These are phyloP conservation scores for Spisula subtruncata DNA, from an alignment of 2,888 invertebrate genomes.

Conservation along the genomic window DNA sequence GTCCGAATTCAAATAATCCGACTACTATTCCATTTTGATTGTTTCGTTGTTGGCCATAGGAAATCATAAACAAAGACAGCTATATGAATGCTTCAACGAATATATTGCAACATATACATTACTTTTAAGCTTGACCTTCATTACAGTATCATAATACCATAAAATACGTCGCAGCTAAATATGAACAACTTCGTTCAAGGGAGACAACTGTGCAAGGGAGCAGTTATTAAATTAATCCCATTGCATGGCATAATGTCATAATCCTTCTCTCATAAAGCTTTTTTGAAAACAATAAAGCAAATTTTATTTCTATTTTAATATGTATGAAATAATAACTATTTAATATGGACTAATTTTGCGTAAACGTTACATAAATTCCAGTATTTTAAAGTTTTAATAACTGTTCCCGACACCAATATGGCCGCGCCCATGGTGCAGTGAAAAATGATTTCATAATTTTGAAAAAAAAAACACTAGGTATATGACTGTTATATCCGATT, in stretches of 20 bases:
- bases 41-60: not conserved
- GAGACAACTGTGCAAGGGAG: not conserved
- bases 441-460: too few species aligned
- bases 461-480: too few species aligned
- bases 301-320: not conserved
- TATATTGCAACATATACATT: slow-evolving; percentile 10
- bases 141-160: slow-evolving; percentile 25
- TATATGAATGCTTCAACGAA: not conserved
- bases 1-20: not conserved
- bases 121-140: slow-evolving; percentile 66
- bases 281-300: not conserved
- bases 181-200: not conserved
- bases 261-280: too few species aligned
- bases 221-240: not conserved
- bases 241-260: too few species aligned
- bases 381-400: too few species aligned
- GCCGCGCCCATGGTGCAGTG: too few species aligned
- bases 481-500: too few species aligned
- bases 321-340: not conserved
- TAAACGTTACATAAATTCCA: too few species aligned
- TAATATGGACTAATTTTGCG: too few species aligned
- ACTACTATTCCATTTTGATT: not conserved
- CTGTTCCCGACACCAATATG: too few species aligned
- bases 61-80: not conserved
- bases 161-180: not conserved